A percentile compares a stretch with the other conserved stretches of the same genome.
phyloP scores from a whole-genome alignment of 1,140 invertebrate genomes.

The Globodera rostochiensis region DNA sequence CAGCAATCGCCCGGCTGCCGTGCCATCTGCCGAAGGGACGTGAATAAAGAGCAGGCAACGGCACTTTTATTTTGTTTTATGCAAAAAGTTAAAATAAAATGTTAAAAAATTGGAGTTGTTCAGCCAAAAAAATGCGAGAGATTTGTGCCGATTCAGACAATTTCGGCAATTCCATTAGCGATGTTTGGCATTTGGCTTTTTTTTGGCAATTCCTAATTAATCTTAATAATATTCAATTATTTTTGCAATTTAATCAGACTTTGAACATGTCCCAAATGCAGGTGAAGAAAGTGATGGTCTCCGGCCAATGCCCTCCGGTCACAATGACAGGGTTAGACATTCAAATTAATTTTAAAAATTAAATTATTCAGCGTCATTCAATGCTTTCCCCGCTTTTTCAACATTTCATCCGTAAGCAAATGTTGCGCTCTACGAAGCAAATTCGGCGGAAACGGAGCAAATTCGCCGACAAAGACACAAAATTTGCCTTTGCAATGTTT shows the following conservation, averaged over 20 bases:
- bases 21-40: slow-evolving; percentile 21
- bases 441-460: slow-evolving; percentile 7
- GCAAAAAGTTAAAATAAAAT: slow-evolving; percentile 1
- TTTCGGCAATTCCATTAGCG: too few species aligned
- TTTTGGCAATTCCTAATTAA: too few species aligned
- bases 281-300: slow-evolving; percentile 32
- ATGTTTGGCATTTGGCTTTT: too few species aligned
- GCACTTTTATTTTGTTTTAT: neutral
- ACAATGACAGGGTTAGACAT: slow-evolving; percentile 26
- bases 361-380: slow-evolving; percentile 16
- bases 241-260: neutral
- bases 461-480: neutral
- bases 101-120: neutral
- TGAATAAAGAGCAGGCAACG: slow-evolving; percentile 30
- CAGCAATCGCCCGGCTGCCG: slow-evolving; percentile 29
- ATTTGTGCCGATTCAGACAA: too few species aligned
- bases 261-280: neutral
- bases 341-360: neutral
- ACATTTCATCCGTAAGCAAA: slow-evolving; percentile 25
- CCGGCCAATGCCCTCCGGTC: slow-evolving; percentile 32
- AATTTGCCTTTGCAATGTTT: slow-evolving; percentile 25
- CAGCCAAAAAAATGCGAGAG: too few species aligned
- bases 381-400: slow-evolving; percentile 26
- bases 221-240: too few species aligned
- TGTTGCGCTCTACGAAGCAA: slow-evolving; percentile 9